Base-by-base conservation (phyloP, 2,888 invertebrate species). In the Plusia festucae region DNA sequence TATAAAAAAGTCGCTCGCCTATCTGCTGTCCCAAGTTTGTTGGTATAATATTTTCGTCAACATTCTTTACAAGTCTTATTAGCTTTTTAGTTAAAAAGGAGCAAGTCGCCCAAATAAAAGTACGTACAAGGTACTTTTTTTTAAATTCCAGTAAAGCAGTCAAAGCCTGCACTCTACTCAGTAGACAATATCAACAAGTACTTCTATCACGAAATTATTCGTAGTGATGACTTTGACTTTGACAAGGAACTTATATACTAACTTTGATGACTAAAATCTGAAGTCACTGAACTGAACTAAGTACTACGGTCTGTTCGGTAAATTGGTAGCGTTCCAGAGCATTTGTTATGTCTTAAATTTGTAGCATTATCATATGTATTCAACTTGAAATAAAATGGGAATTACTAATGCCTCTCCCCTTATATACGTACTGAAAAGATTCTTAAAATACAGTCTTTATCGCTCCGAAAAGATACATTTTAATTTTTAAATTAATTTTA, bases 271-370 rank as follows among this genome's bases (percentile, higher is more conserved):
- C 9, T 13, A n/a, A n/a, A 40, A 7, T 40, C n/a, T 22, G 13
- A 24, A 27, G 32, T 53, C 11, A 15, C 0, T 6, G 24, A 64
- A 46, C 11, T 46, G 46, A 20, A 52, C 44, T 60, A n/a, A n/a
- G n/a, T n/a, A 49, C 46, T 49, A 49, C 46, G 46, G 18, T 49
- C 18, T n/a, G n/a, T n/a, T n/a, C n/a, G n/a, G n/a, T n/a, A 20
- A 15, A 34, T n/a, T 34, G 16, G 44, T 51, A 24, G 73, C 80
- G 80, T 77, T 77, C 80, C 77, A 77, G 76, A 15, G 57, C 60
- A 9, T 0, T 30, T 0, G 27, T 27, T 16, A 60, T 53, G 49
- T 24, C 53, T 13, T 56, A 55, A 60, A 15, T 64, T 44, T 63
- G 53, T 54, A 76, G 68, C 77, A 79, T 79, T 53, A 22, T 18